Evolutionary conservation across 1,140 invertebrate species (phyloP), one percentile per base, ranked within the genome.

Genomic region (Caenorhabditis briggsae): DNA sequence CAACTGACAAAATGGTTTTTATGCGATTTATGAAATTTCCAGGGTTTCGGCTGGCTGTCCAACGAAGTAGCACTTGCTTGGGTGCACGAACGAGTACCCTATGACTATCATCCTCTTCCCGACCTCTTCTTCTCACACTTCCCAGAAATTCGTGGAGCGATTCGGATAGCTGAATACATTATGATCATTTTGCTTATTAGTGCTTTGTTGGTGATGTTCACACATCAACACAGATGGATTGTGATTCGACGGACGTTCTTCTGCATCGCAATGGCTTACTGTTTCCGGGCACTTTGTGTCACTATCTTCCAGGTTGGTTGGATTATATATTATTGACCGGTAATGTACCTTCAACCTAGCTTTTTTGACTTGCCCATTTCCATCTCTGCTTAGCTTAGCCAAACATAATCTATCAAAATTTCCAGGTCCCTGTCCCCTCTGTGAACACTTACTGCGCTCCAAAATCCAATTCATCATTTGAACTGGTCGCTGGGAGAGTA

Each of bases 381-480:
- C 33, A 33, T 33, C 33, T 33, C 33, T 33, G 33, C 33, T 33
- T 33, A 33, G 33, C 33, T 33, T 33, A 33, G 33, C 33, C 33
- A 33, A 33, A 33, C 33, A 1, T 3, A 33, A 33, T 33, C 33
- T 33, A 33, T 33, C 2, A 16, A 46, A 6, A 18, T 33, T 88
- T 88, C 33, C 82, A 89, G 88, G 88, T 89, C 33, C 88, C 88
- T 14, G 88, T 89, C 3, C 88, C 88, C 16, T 88, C 87, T 2
- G 46, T 74, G 3, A 59, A 89, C 88, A 89, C 88, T 0, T 89
- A 89, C 56, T 89, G 88, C 65, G 87, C 88, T 8, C 88, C 88
- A 23, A 86, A 89, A 43, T 23, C 61, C 41, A 89, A 89, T 20
- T 33, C 41, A 9, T 74, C 46, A 3, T 41, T 86, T 18, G 74